A percentile compares a stretch with the other conserved stretches of the same genome.
phyloP scores from a whole-genome alignment of 2,797 vertebrate genomes.

The Mycteria americana region DNA sequence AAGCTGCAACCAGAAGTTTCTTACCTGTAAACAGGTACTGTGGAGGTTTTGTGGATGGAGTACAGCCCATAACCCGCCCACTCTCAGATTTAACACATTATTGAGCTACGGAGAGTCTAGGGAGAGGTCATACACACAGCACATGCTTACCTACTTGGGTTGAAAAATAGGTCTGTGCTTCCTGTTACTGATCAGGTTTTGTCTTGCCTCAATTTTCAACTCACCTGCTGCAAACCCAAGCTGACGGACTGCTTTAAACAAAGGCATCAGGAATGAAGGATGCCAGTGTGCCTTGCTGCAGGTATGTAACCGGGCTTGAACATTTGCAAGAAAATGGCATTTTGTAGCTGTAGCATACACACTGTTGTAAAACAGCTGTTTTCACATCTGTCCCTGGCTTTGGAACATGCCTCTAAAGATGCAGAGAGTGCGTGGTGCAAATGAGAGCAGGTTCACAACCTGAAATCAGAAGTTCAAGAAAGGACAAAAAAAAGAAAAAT shows the following conservation, averaged over 20 bases:
- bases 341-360: background rate
- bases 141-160: background rate
- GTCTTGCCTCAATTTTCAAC: background rate
- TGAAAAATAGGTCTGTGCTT: background rate
- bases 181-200: background rate
- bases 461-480: background rate
- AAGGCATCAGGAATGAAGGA: background rate
- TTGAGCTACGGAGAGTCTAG: background rate
- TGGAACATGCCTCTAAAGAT: background rate
- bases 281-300: background rate
- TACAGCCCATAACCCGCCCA: background rate
- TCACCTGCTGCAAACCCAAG: background rate
- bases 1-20: background rate
- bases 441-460: background rate
- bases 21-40: background rate
- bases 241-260: background rate
- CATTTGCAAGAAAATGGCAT: background rate
- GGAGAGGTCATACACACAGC: background rate
- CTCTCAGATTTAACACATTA: background rate
- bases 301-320: accelerated
- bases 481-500: background rate
- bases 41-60: background rate
- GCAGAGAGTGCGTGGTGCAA: background rate
- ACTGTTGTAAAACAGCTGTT: background rate
- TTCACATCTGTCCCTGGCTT: background rate